Conservation (phyloP, 1,140 invertebrate genomes). For the Prorops nasuta region DNA sequence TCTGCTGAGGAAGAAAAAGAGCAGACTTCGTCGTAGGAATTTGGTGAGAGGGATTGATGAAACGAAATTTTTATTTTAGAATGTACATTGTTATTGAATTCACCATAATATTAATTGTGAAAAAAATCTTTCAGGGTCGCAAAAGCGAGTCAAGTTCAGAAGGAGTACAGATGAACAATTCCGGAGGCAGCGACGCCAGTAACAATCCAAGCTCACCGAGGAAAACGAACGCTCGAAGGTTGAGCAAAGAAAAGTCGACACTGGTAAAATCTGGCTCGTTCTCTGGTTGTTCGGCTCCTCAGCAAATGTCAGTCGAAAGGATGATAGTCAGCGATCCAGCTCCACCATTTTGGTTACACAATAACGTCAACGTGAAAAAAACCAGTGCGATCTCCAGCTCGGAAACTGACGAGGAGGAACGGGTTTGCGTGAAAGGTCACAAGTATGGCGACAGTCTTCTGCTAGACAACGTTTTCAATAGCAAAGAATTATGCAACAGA, state of each 20-base stretch:
- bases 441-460: slow-evolving; percentile 34
- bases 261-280: slow-evolving; percentile 70
- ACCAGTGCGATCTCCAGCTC: slow-evolving; percentile 37
- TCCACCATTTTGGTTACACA: slow-evolving; percentile 46
- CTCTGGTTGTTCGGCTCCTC: slow-evolving; percentile 60
- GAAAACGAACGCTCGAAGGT: not conserved
- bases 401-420: slow-evolving; percentile 51
- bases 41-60: no score
- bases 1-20: slow-evolving; percentile 65
- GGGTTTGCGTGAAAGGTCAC: slow-evolving; percentile 15
- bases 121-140: slow-evolving; percentile 41
- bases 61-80: no score
- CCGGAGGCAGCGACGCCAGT: slow-evolving; percentile 48
- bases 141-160: slow-evolving; percentile 66
- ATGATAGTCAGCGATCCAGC: slow-evolving; percentile 63
- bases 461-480: slow-evolving; percentile 33
- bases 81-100: no score
- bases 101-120: no score
- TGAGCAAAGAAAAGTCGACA: slow-evolving; percentile 23
- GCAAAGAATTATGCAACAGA: slow-evolving; percentile 35
- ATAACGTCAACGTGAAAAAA: slow-evolving; percentile 35
- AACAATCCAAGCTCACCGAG: slow-evolving; percentile 15
- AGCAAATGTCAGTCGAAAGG: slow-evolving; percentile 56
- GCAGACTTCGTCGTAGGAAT: slow-evolving; percentile 65
- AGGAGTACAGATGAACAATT: slow-evolving; percentile 38